A percentile compares a stretch with the other conserved stretches of the same genome.
These are phyloP conservation scores for Enteromius argenteus DNA, from an alignment of 2,797 vertebrate species.

Conservation along the genomic window DNA sequence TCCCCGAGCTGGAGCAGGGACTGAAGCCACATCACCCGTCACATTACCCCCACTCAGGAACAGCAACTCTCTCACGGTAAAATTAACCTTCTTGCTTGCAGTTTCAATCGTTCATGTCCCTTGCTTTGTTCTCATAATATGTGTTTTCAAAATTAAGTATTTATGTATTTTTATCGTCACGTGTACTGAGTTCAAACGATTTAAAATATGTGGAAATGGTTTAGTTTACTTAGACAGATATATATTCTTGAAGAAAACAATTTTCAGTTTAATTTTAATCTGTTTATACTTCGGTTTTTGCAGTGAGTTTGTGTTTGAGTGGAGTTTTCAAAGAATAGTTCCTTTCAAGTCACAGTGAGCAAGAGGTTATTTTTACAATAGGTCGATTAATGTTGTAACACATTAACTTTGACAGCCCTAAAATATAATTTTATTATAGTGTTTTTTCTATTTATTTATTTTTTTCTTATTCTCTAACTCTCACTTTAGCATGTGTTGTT, in stretches of 20 bases:
- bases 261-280: background rate
- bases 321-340: background rate
- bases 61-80: conserved; percentile 85
- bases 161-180: background rate
- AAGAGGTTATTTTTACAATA: background rate
- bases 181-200: background rate
- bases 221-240: background rate
- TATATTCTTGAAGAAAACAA: background rate
- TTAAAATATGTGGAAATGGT: background rate
- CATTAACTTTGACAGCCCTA: background rate
- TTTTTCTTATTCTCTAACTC: background rate
- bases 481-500: background rate
- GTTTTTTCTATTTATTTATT: background rate
- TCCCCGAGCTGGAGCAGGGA: conserved; percentile 80
- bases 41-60: conserved; percentile 86
- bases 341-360: background rate
- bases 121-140: conserved; percentile 1
- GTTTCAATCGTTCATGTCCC: background rate
- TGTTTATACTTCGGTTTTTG: background rate
- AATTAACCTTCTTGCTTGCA: conserved; percentile 20
- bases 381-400: background rate
- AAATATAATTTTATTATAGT: background rate
- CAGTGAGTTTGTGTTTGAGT: background rate
- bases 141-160: background rate
- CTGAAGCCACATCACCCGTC: conserved; percentile 82